Evolutionary conservation across 1,140 invertebrate species (phyloP).

Genomic region (Eupristina koningsbergeri): DNA sequence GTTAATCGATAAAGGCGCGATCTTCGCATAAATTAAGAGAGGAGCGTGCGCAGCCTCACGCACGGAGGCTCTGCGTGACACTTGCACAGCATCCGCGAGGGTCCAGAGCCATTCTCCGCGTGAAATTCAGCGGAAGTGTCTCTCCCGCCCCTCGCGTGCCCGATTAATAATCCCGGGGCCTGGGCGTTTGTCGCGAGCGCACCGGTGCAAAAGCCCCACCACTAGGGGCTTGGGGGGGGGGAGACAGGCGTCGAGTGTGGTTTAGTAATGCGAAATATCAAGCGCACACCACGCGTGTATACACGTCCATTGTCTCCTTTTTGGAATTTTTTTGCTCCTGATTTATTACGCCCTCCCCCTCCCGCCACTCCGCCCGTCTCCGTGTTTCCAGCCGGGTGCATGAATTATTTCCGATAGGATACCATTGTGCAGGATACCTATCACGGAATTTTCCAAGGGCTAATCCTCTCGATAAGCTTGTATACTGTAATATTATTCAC

Average conservation of each 20-base stretch:
- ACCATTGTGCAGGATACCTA: no score
- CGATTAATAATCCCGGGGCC: slow-evolving; percentile 31
- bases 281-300: slow-evolving; percentile 3
- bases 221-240: no score
- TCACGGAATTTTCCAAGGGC: no score
- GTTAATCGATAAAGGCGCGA: neutral
- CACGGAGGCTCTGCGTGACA: neutral
- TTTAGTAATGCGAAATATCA: slow-evolving; percentile 22
- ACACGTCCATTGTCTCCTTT: slow-evolving; percentile 45
- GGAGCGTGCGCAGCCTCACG: neutral
- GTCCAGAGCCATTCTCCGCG: slow-evolving; percentile 49
- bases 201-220: neutral
- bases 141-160: slow-evolving; percentile 37
- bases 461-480: no score
- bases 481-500: no score
- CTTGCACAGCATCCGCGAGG: slow-evolving; percentile 13
- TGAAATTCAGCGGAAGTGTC: slow-evolving; percentile 62
- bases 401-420: no score
- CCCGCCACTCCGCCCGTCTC: no score
- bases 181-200: neutral
- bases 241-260: neutral
- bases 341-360: neutral
- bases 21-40: slow-evolving; percentile 4
- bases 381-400: no score
- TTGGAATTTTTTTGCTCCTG: slow-evolving; percentile 13